Conservation (phyloP, 2,113 vertebrate species). For the Caretta caretta region DNA sequence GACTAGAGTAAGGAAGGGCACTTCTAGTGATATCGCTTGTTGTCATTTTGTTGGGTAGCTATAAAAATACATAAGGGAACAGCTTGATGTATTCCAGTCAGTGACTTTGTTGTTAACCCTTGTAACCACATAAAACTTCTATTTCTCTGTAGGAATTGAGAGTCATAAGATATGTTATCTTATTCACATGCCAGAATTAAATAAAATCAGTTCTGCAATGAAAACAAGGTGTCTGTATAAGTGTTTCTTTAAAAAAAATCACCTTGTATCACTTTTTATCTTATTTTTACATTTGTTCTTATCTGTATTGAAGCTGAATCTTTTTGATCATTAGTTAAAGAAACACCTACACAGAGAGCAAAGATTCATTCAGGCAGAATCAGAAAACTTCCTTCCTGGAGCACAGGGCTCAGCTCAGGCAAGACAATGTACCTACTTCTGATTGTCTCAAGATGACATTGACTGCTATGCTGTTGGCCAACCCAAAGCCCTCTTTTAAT, state of each 20-base stretch:
- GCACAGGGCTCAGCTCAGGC: not conserved
- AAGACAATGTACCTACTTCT: not conserved
- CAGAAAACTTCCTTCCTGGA: not conserved
- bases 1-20: not conserved
- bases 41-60: accelerated
- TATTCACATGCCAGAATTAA: not conserved
- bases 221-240: accelerated
- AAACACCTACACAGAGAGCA: not conserved
- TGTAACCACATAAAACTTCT: accelerated
- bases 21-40: not conserved
- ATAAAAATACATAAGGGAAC: not conserved
- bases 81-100: not conserved
- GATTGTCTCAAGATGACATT: not conserved
- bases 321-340: not conserved
- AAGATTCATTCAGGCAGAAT: not conserved
- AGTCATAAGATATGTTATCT: not conserved
- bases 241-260: not conserved
- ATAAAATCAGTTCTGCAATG: not conserved
- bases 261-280: not conserved
- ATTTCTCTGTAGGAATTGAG: not conserved
- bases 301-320: not conserved
- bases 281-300: not conserved
- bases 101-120: not conserved
- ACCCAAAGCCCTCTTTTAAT: not conserved
- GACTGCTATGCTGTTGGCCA: not conserved